Percentiles rank a stretch among this genome's conserved stretches.
Conservation (phyloP, 2,113 vertebrate genomes). For the Spilogale gracilis region DNA sequence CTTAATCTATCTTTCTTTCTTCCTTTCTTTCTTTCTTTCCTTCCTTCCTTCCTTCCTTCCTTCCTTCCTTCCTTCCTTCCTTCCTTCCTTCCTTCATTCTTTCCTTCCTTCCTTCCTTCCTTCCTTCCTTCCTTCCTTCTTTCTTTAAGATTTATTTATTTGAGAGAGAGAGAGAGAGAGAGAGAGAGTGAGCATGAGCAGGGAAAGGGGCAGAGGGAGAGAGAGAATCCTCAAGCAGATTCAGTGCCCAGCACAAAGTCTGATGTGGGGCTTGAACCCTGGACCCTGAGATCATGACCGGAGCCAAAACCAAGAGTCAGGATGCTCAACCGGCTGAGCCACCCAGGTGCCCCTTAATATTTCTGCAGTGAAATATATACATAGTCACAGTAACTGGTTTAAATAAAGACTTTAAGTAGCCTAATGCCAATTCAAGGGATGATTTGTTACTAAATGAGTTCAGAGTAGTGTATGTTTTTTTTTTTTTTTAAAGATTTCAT, state of each 20-base stretch:
- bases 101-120: too few species aligned
- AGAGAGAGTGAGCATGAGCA: background rate
- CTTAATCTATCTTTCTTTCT: background rate
- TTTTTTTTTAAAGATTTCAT: too few species aligned
- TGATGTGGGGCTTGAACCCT: rapidly evolving
- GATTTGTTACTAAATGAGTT: background rate
- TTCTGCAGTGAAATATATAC: constrained; percentile 14
- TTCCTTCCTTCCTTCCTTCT: too few species aligned
- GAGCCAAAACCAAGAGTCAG: background rate
- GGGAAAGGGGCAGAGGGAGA: background rate
- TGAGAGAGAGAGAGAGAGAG: background rate
- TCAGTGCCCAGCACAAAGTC: background rate
- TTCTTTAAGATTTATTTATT: background rate
- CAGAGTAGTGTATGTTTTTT: background rate
- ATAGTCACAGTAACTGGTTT: constrained; percentile 7
- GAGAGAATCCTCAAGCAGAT: background rate
- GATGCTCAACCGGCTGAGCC: background rate
- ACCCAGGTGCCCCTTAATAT: background rate
- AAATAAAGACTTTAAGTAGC: background rate
- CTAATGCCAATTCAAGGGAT: background rate
- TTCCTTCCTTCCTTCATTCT: too few species aligned
- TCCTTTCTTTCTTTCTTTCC: too few species aligned
- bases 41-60: too few species aligned
- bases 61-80: too few species aligned
- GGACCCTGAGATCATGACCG: background rate